These are phyloP conservation scores for Podarcis muralis DNA, from an alignment of 2,113 vertebrate genomes.

Conservation along the genomic window DNA sequence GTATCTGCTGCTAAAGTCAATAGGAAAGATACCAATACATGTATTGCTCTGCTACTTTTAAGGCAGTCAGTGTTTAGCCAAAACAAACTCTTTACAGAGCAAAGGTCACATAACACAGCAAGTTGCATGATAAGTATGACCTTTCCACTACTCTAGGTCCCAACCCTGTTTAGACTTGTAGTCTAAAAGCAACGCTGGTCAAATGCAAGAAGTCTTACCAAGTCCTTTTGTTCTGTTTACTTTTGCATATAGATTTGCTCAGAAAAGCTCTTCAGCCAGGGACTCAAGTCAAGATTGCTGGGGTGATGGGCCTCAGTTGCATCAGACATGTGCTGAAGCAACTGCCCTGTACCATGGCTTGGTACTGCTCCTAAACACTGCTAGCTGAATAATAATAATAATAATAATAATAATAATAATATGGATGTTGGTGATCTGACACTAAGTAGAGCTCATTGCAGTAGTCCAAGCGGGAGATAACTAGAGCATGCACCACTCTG, in stretches of 20 bases:
- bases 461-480: no score
- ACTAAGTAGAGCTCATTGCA: no score
- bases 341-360: background rate
- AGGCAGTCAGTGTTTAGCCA: slow-evolving; percentile 58
- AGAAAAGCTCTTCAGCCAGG: background rate
- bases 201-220: slow-evolving; percentile 68
- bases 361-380: background rate
- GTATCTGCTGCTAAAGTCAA: background rate
- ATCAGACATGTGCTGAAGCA: background rate
- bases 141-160: slow-evolving; percentile 63
- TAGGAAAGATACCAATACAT: background rate
- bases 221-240: slow-evolving; percentile 57
- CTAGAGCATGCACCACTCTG: no score
- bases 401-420: no score
- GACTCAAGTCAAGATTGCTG: background rate
- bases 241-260: slow-evolving; percentile 53
- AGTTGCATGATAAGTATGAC: slow-evolving; percentile 62
- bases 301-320: background rate
- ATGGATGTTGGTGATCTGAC: no score
- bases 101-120: slow-evolving; percentile 57
- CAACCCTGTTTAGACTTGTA: slow-evolving; percentile 54
- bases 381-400: no score
- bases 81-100: slow-evolving; percentile 64
- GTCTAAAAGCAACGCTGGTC: slow-evolving; percentile 66
- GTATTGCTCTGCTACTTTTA: slow-evolving; percentile 51